Evolutionary conservation across 2,888 invertebrate genomes (phyloP).

Genomic region (Emesis russula): DNA sequence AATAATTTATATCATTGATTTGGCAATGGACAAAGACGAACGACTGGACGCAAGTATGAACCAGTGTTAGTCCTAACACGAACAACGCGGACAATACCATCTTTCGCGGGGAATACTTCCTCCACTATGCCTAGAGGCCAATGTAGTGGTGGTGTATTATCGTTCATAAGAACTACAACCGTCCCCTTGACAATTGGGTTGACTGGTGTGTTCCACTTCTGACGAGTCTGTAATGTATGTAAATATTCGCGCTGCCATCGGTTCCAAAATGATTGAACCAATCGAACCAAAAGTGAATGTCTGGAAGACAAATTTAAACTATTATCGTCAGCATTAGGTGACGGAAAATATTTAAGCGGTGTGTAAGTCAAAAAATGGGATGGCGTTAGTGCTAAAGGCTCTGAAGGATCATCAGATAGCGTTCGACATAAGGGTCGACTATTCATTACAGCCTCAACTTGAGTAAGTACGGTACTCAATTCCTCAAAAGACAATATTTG

Average conservation of each 20-base stretch:
- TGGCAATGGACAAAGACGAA: no score
- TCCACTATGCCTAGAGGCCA: no score
- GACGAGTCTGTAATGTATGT: constrained; percentile 36
- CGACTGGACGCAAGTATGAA: no score
- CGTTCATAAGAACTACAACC: neutral
- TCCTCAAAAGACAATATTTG: neutral
- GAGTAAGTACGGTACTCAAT: neutral
- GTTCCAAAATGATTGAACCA: constrained; percentile 56
- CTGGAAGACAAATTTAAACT: constrained; percentile 32
- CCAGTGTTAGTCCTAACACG: no score
- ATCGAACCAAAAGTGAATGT: constrained; percentile 42
- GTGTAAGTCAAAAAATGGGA: constrained; percentile 60
- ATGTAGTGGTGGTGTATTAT: neutral
- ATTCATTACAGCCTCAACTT: neutral
- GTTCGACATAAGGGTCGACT: neutral
- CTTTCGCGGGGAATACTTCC: no score
- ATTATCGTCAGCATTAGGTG: constrained; percentile 31
- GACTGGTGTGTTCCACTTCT: constrained; percentile 41
- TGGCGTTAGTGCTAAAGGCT: constrained; percentile 63
- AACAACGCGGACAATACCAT: no score
- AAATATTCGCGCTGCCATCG: constrained; percentile 52
- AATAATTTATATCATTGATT: no score
- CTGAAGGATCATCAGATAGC: neutral
- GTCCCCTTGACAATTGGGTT: neutral
- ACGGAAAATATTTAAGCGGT: constrained; percentile 48